Evolutionary conservation across 2,888 invertebrate genomes (phyloP).

Genomic region (Protonemura montana): DNA sequence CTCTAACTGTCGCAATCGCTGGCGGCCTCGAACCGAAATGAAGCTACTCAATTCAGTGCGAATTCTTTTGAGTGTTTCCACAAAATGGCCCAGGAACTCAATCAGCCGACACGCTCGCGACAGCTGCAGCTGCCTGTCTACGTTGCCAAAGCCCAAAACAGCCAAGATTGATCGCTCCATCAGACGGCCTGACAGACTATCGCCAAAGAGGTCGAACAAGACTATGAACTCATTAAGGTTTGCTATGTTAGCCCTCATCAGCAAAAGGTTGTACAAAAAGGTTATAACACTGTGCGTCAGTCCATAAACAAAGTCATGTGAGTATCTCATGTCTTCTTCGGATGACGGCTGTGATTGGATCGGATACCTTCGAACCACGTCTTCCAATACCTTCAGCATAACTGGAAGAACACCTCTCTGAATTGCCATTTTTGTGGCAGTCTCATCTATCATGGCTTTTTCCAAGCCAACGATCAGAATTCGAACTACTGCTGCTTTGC

Average conservation of each 20-base stretch:
- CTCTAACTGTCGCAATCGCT: conserved; percentile 64
- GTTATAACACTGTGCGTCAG: conserved; percentile 67
- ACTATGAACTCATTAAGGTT: conserved; percentile 66
- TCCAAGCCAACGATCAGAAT: conserved; percentile 67
- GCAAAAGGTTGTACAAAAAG: conserved; percentile 67
- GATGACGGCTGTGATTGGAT: background rate
- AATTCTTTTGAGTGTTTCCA: conserved; percentile 66
- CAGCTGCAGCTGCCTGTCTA: conserved; percentile 58
- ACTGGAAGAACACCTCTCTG: conserved; percentile 70
- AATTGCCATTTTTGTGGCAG: conserved; percentile 65
- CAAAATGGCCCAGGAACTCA: conserved; percentile 65
- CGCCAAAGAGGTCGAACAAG: conserved; percentile 66
- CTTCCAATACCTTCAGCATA: conserved; percentile 67
- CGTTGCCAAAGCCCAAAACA: conserved; percentile 63
- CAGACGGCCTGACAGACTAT: conserved; percentile 66
- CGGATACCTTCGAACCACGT: conserved; percentile 57
- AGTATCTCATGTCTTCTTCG: conserved; percentile 27
- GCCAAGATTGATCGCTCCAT: conserved; percentile 65
- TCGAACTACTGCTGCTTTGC: conserved; percentile 66
- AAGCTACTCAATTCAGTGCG: conserved; percentile 66
- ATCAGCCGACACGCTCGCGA: conserved; percentile 64
- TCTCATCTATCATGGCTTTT: conserved; percentile 58
- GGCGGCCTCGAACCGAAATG: conserved; percentile 61
- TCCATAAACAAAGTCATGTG: conserved; percentile 68
- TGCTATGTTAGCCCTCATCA: conserved; percentile 64